Conservation (phyloP, 2,113 vertebrate species). For the Aix galericulata region DNA sequence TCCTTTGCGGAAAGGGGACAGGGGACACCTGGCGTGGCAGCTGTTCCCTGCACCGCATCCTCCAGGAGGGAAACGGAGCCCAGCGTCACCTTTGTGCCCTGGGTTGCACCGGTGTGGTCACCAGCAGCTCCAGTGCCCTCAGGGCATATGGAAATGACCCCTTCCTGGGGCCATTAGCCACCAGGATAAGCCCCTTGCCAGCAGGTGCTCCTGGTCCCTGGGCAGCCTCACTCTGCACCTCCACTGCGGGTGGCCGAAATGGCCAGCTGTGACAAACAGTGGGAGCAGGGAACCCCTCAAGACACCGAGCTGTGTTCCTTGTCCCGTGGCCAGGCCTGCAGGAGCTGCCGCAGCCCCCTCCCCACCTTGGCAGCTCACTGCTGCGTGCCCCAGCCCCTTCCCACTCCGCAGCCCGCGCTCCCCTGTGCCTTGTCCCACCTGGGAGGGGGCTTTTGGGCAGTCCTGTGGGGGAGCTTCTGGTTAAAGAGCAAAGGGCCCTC, state of each 20-base stretch:
- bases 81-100: neutral
- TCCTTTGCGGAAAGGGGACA: fast-evolving
- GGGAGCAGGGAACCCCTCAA: neutral
- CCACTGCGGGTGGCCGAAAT: fast-evolving
- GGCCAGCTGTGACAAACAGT: fast-evolving
- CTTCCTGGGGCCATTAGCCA: neutral
- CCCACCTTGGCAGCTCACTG: fast-evolving
- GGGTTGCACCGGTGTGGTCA: neutral
- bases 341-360: neutral
- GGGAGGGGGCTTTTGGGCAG: neutral
- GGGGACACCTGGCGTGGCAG: fast-evolving
- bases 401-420: fast-evolving
- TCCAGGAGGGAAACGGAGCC: neutral
- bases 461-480: fast-evolving
- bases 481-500: neutral
- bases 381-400: fast-evolving
- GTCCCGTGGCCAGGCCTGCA: fast-evolving
- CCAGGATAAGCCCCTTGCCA: neutral
- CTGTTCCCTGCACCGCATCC: neutral
- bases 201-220: neutral
- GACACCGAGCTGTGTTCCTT: fast-evolving
- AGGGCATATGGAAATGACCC: neutral
- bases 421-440: neutral
- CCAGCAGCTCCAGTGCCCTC: neutral
- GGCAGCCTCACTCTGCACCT: fast-evolving